Evolutionary conservation across 1,140 invertebrate species (phyloP).

Genomic region (Ruditapes philippinarum): DNA sequence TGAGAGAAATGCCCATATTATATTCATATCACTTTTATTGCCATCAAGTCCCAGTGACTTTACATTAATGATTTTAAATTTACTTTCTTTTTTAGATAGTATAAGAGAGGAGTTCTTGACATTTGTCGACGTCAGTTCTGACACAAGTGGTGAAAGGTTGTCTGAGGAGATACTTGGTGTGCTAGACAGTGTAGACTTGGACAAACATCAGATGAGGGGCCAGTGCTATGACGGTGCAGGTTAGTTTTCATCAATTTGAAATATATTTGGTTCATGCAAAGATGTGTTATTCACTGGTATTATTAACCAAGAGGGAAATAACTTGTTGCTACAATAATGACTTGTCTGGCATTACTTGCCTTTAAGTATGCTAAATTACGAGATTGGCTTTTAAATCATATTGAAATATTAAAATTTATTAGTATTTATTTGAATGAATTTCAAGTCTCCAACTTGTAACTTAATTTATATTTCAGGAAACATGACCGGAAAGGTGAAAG

Average conservation of each 20-base stretch:
- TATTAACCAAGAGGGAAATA: no score
- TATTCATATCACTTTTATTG: no score
- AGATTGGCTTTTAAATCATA: no score
- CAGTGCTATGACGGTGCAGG: constrained; percentile 23
- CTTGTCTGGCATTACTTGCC: no score
- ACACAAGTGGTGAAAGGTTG: constrained; percentile 12
- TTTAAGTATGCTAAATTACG: no score
- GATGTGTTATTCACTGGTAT: no score
- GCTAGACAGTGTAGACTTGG: neutral
- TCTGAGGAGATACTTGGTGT: constrained; percentile 14
- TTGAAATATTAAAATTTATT: neutral
- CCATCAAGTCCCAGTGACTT: no score
- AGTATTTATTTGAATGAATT: neutral
- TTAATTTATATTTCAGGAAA: constrained; percentile 15
- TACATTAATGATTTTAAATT: no score
- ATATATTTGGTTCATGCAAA: no score
- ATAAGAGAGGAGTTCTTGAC: constrained; percentile 1
- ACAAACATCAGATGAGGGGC: constrained; percentile 16
- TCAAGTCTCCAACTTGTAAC: neutral
- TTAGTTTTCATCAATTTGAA: neutral
- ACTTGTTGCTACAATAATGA: no score
- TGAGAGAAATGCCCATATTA: no score
- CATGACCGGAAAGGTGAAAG: constrained; percentile 40
- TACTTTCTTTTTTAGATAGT: neutral
- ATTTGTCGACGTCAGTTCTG: constrained; percentile 13